These are phyloP conservation scores for Tenthredo distinguenda DNA, from an alignment of 2,888 invertebrate genomes.

Conservation along the genomic window DNA sequence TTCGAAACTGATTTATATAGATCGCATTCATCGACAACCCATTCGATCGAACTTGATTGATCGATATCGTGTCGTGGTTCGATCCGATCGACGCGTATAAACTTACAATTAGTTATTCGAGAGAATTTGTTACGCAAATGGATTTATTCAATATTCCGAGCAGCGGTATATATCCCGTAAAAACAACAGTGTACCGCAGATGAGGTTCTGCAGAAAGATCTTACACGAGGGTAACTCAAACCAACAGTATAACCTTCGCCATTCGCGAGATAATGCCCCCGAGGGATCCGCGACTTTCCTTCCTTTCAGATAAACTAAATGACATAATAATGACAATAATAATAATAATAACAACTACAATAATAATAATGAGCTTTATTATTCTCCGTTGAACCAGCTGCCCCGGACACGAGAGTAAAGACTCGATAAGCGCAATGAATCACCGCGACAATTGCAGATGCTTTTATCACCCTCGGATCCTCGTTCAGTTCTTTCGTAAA, in stretches of 20 bases:
- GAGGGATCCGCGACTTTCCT: slow-evolving; percentile 35
- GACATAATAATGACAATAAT: slow-evolving; percentile 36
- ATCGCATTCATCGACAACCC: neutral
- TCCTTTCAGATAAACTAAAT: slow-evolving; percentile 32
- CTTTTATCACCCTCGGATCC: neutral
- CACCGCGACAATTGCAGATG: neutral
- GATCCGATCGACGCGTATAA: neutral
- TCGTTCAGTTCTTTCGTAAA: neutral
- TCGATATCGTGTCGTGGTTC: neutral
- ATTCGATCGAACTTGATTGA: neutral
- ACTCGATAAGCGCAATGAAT: slow-evolving; percentile 11
- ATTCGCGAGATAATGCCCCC: neutral
- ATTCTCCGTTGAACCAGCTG: slow-evolving; percentile 32
- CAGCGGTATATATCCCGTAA: neutral
- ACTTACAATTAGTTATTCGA: neutral
- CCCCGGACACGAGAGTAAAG: neutral
- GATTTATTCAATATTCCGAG: neutral
- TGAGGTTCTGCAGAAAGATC: neutral
- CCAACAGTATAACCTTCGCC: slow-evolving; percentile 3
- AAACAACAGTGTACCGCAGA: neutral
- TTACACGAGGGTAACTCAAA: neutral
- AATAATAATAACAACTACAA: neutral
- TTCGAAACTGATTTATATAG: neutral
- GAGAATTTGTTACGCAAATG: neutral
- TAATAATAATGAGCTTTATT: slow-evolving; percentile 6